A percentile compares a stretch with the other conserved stretches of the same genome.
Conservation (phyloP, 2,888 invertebrate genomes). For the Epinotia bilunana region DNA sequence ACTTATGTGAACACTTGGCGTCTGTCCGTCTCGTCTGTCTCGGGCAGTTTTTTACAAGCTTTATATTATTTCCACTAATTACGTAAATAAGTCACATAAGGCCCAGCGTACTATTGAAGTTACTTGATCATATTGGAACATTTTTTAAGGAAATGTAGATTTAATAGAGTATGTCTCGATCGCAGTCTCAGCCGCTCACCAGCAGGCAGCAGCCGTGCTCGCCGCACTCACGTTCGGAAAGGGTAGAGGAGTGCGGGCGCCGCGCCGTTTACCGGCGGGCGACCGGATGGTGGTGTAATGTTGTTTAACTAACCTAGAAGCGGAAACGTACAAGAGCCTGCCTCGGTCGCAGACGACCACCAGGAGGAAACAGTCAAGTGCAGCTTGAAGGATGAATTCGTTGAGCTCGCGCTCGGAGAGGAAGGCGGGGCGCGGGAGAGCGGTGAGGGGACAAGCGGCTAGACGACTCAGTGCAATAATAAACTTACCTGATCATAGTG, state of each 20-base stretch:
- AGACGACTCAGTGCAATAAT: conserved; percentile 41
- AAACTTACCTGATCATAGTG: conserved; percentile 91
- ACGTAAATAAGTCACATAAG: too few relatives aligned
- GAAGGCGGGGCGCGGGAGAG: conserved; percentile 91
- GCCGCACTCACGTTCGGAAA: conserved; percentile 95
- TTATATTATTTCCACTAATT: too few relatives aligned
- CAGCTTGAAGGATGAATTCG: conserved; percentile 92
- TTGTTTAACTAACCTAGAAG: conserved; percentile 88
- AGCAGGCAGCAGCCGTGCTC: conserved; percentile 94
- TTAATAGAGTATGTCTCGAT: too few relatives aligned
- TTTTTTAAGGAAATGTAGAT: too few relatives aligned
- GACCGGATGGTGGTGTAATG: conserved; percentile 48
- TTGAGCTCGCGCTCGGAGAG: conserved; percentile 95
- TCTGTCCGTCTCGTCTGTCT: too few relatives aligned
- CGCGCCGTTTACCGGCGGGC: conserved; percentile 89
- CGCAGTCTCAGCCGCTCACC: conserved; percentile 92
- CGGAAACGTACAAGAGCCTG: conserved; percentile 94
- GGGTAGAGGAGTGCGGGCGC: conserved; percentile 84
- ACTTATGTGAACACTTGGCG: too few relatives aligned
- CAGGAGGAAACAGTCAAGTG: conserved; percentile 94
- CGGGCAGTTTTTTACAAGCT: too few relatives aligned
- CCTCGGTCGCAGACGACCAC: conserved; percentile 97
- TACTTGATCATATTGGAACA: too few relatives aligned
- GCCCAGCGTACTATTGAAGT: too few relatives aligned
- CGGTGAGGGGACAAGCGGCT: conserved; percentile 87